A percentile compares a stretch with the other conserved stretches of the same genome.
Conservation (phyloP, 2,113 vertebrate genomes). For the Pseudopipra pipra region DNA sequence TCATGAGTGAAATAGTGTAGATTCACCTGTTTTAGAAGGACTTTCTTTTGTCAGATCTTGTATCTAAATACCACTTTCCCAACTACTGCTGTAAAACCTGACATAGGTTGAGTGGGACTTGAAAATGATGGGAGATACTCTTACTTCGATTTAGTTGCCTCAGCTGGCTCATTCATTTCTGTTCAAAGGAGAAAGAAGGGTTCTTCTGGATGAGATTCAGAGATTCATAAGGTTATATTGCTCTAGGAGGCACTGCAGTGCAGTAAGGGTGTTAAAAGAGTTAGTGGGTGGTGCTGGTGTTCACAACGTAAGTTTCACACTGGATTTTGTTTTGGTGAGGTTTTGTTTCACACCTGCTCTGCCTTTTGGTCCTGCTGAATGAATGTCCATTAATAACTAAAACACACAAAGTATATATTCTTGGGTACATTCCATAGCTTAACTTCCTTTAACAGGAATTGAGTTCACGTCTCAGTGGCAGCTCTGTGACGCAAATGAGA, state of each 20-base stretch:
- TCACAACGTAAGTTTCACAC: background rate
- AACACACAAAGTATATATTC: background rate
- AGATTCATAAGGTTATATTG: fast-evolving
- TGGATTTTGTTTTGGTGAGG: background rate
- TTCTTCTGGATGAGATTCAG: background rate
- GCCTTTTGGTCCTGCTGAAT: background rate
- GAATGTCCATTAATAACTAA: background rate
- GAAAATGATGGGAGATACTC: background rate
- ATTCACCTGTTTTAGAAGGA: background rate
- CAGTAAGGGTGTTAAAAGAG: background rate
- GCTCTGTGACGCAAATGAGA: background rate
- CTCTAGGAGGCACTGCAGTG: background rate
- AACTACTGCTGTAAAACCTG: background rate
- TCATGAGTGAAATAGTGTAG: background rate
- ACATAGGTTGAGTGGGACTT: background rate
- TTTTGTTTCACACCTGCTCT: background rate
- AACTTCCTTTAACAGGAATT: background rate
- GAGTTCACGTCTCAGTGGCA: background rate
- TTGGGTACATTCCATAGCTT: background rate
- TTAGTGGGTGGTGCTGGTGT: background rate
- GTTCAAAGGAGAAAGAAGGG: background rate
- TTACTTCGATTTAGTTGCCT: background rate
- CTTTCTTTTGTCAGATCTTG: background rate
- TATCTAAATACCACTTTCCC: background rate
- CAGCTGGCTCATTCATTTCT: background rate